Base-by-base conservation (phyloP, 1,140 invertebrate species). In the Drosophila simulans region DNA sequence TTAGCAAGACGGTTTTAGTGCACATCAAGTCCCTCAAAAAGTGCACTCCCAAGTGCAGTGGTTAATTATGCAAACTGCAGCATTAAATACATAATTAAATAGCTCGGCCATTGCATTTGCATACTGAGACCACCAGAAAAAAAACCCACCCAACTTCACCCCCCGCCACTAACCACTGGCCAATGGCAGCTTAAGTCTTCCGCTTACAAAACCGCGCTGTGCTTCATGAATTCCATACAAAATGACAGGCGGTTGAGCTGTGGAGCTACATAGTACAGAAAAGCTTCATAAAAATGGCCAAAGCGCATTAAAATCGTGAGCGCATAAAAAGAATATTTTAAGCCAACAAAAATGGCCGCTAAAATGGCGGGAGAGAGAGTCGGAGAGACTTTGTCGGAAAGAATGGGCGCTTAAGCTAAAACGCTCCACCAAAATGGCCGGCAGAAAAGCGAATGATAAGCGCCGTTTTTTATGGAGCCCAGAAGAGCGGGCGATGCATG, bases 241-340 rank as follows among this genome's bases (percentile, higher is more conserved):
- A 86, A 80, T 74, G 71, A 66, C 49, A 42, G 58, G 65, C 49
- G 55, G 37, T 39, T 13, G 37, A 13, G 13, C 37, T 2, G 3
- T 17, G 27, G n/a, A 40, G 39, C 40, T 34, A n/a, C 35, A 15
- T 20, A 45, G 15, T 20, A 5, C 3, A 0, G 31, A 8, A 31
- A 31, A 25, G 72, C 72, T 76, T 82, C 63, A 78, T 81, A 76
- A 83, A 83, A 83, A 81, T 83, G 64, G 60, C 62, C 78, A 88
- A 88, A 88, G 78, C 83, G 82, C 78, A 86, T 81, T 86, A 75
- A 85, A 85, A 80, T 70, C 73, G 72, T 77, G 68, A 85, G 81
- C 77, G 77, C 73, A 80, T 77, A 86, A 86, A 85, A 86, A 71
- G 52, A 81, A 81, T 60, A 75, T 77, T 75, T 86, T 75, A 75